Evolutionary conservation across 2,113 vertebrate species (phyloP).

Genomic region (Alethe diademata): DNA sequence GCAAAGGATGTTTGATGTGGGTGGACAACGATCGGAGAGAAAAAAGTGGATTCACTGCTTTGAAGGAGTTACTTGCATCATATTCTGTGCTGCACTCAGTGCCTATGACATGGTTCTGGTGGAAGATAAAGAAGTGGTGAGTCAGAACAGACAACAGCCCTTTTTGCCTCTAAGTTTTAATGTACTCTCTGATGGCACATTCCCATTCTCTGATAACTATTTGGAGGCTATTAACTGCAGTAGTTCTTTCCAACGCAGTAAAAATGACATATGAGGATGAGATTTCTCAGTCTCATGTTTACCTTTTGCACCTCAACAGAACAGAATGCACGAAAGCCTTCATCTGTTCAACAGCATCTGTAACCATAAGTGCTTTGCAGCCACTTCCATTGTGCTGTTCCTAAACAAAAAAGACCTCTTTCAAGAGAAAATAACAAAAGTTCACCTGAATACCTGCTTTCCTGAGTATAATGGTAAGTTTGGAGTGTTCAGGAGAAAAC

Average conservation of each 20-base stretch:
- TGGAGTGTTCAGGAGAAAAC: background rate
- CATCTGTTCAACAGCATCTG: constrained; percentile 81
- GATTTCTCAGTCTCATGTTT: background rate
- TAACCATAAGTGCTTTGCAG: constrained; percentile 77
- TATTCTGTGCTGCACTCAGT: constrained; percentile 79
- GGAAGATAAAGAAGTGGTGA: constrained; percentile 82
- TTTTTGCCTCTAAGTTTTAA: background rate
- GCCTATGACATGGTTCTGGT: constrained; percentile 79
- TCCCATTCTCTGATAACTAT: background rate
- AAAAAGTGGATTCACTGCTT: constrained; percentile 84
- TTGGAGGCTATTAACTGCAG: background rate
- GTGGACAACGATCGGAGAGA: constrained; percentile 79
- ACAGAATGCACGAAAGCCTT: constrained; percentile 82
- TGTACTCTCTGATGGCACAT: background rate
- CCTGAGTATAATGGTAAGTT: constrained; percentile 77
- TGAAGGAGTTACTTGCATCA: constrained; percentile 81
- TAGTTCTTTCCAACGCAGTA: background rate
- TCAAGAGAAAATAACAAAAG: constrained; percentile 76
- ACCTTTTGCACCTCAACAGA: constrained; percentile 63
- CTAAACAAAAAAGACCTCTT: constrained; percentile 82
- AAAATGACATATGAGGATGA: background rate
- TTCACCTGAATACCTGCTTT: constrained; percentile 76
- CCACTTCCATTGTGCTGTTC: constrained; percentile 79
- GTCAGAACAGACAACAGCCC: constrained; percentile 16
- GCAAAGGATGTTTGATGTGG: constrained; percentile 79